Percentiles rank a stretch among this genome's conserved stretches.
These are phyloP conservation scores for Hemicentrotus pulcherrimus DNA, from an alignment of 35 echinoderm and acorn worm genomes.

Conservation along the genomic window DNA sequence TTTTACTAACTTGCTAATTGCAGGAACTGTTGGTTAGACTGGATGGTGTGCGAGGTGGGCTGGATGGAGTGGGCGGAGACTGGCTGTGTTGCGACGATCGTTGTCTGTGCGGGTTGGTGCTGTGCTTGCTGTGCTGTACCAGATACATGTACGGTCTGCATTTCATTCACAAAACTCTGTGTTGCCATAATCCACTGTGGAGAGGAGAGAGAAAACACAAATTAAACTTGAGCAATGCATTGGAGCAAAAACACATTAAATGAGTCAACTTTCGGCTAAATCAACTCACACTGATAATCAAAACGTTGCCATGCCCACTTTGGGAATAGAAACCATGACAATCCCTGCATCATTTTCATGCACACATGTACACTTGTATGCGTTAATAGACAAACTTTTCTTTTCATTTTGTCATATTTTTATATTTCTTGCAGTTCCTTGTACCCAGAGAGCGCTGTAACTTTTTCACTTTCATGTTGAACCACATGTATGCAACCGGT, in stretches of 20 bases:
- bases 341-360: too few species aligned
- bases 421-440: too few species aligned
- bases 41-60: constrained; percentile 69
- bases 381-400: too few species aligned
- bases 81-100: constrained; percentile 75
- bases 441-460: too few species aligned
- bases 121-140: constrained; percentile 63
- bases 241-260: neutral
- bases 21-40: constrained; percentile 76
- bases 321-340: neutral
- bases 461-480: too few species aligned
- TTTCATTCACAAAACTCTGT: constrained; percentile 87
- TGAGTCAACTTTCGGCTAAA: neutral
- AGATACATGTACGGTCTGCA: constrained; percentile 78
- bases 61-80: constrained; percentile 66
- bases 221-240: neutral
- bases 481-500: too few species aligned
- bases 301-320: neutral
- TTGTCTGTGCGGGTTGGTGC: constrained; percentile 63
- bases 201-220: neutral
- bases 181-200: constrained; percentile 75
- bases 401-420: too few species aligned
- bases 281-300: neutral
- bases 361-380: too few species aligned
- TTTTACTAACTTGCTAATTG: constrained; percentile 89